phyloP scores from a whole-genome alignment of 1,140 invertebrate genomes.

The Cotesia chilonis region DNA sequence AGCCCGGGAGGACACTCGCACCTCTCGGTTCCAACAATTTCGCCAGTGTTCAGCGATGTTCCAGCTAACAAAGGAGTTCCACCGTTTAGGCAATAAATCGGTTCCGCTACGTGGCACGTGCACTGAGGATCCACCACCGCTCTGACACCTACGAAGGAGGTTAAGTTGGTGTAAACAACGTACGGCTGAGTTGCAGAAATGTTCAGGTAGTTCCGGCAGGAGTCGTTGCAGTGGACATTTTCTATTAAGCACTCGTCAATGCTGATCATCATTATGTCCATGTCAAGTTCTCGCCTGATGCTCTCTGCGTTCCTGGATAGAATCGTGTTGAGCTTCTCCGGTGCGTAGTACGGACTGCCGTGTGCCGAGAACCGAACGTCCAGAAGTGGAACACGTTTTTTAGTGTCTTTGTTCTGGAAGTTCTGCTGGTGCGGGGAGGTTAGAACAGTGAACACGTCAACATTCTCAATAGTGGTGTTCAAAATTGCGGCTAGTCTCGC shows the following conservation, averaged over 20 bases:
- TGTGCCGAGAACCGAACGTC: constrained; percentile 92
- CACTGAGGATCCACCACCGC: constrained; percentile 82
- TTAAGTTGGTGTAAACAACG: constrained; percentile 86
- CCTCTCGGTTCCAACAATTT: constrained; percentile 57
- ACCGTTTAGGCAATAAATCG: constrained; percentile 75
- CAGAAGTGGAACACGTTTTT: constrained; percentile 54
- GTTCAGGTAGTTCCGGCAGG: constrained; percentile 78
- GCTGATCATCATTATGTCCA: constrained; percentile 82
- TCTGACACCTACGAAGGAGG: constrained; percentile 87
- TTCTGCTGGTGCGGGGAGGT: constrained; percentile 70
- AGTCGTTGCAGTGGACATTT: constrained; percentile 74
- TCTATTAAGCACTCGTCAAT: constrained; percentile 88
- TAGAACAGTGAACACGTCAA: constrained; percentile 92
- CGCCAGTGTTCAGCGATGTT: no score
- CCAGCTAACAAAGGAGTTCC: constrained; percentile 67
- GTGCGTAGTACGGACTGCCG: constrained; percentile 87
- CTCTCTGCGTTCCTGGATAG: constrained; percentile 73
- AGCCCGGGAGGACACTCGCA: constrained; percentile 76
- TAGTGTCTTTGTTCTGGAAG: constrained; percentile 58
- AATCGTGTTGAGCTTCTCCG: constrained; percentile 86
- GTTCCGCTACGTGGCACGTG: constrained; percentile 69
- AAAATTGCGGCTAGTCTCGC: constrained; percentile 76
- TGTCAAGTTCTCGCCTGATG: constrained; percentile 75
- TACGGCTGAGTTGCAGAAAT: constrained; percentile 75
- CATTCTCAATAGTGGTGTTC: constrained; percentile 80